Percentiles rank a stretch among this genome's conserved stretches.
Conservation (phyloP, 1,140 invertebrate genomes). For the Drosophila ercepeae region DNA sequence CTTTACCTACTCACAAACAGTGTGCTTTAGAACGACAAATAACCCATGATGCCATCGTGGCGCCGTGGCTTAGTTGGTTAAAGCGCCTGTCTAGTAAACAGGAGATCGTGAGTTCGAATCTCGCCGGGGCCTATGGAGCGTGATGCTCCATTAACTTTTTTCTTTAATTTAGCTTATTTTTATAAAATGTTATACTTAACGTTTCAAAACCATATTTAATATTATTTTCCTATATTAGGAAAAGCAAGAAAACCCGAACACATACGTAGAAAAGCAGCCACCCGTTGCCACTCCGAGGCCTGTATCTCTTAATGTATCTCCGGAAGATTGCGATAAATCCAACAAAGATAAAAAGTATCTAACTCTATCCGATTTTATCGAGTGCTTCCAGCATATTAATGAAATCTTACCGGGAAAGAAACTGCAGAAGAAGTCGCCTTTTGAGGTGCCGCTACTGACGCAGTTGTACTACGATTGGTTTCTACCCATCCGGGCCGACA, state of each 20-base stretch:
- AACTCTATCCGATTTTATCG: slow-evolving; percentile 50
- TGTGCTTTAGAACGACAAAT: slow-evolving; percentile 1
- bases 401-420: not conserved
- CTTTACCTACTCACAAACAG: not conserved
- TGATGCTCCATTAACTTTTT: slow-evolving; percentile 84
- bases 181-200: not conserved
- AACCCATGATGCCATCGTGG: slow-evolving; percentile 36
- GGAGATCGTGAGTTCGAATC: slow-evolving; percentile 87
- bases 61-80: slow-evolving; percentile 87
- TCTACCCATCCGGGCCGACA: slow-evolving; percentile 32
- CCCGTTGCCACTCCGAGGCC: not conserved
- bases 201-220: not conserved
- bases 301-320: not conserved
- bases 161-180: not conserved
- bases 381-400: slow-evolving; percentile 49
- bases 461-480: slow-evolving; percentile 63
- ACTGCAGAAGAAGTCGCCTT: slow-evolving; percentile 26
- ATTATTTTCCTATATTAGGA: not conserved
- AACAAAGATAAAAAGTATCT: slow-evolving; percentile 8
- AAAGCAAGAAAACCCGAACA: not conserved
- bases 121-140: slow-evolving; percentile 86
- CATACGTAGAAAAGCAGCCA: not conserved
- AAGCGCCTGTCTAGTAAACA: slow-evolving; percentile 87
- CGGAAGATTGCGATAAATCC: slow-evolving; percentile 13
- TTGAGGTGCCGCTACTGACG: slow-evolving; percentile 27